A percentile compares a stretch with the other conserved stretches of the same genome.
These are phyloP conservation scores for Spodoptera littoralis DNA, from an alignment of 2,888 invertebrate species.

Conservation along the genomic window DNA sequence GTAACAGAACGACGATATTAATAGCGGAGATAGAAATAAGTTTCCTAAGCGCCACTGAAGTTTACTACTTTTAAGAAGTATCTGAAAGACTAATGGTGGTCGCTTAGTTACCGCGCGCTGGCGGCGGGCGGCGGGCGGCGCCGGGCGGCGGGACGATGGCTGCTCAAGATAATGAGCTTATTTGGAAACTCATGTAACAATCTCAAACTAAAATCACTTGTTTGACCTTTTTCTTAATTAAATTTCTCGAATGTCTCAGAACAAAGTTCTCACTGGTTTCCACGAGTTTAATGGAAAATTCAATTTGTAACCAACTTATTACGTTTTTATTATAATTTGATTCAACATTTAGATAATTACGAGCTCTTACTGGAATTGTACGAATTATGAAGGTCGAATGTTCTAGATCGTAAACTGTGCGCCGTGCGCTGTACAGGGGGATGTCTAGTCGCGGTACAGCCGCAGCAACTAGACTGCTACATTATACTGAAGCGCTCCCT, in stretches of 20 bases:
- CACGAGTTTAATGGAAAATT: conserved; percentile 25
- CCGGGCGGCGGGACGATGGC: neutral
- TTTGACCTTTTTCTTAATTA: conserved; percentile 31
- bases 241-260: conserved; percentile 23
- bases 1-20: too few species aligned
- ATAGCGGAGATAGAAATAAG: too few species aligned
- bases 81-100: too few species aligned
- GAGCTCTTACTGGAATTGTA: conserved; percentile 17
- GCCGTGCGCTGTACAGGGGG: conserved; percentile 13
- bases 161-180: conserved; percentile 4
- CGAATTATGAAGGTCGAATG: conserved; percentile 22
- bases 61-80: too few species aligned
- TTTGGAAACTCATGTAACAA: conserved; percentile 6
- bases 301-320: conserved; percentile 31
- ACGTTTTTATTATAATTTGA: conserved; percentile 43
- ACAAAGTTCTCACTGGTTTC: conserved; percentile 21
- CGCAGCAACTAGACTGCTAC: too few species aligned
- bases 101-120: neutral
- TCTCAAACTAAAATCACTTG: conserved; percentile 8
- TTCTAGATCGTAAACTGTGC: conserved; percentile 7
- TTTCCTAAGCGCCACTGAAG: too few species aligned
- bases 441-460: too few species aligned
- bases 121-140: neutral
- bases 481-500: too few species aligned
- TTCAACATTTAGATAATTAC: conserved; percentile 42